Evolutionary conservation across 2,888 invertebrate genomes (phyloP), one percentile per base, ranked within the genome.

Genomic region (Pseudococcus jackbeardsleyi): DNA sequence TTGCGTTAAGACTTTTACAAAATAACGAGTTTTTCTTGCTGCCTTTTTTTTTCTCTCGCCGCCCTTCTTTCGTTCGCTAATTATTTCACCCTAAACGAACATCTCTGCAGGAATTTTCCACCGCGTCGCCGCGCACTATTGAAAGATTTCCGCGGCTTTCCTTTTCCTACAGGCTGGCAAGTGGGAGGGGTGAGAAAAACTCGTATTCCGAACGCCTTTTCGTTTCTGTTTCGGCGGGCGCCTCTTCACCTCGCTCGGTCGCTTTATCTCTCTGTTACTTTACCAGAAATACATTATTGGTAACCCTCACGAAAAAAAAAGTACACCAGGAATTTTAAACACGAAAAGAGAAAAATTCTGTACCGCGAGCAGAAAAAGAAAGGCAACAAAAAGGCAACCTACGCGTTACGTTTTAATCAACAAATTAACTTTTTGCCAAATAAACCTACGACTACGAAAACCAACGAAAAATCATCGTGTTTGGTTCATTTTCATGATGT

Each of bases 21-120:
- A 19, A 19, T 59, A 19, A 19, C 59, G 59, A n/a, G 19, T n/a
- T 59, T 59, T 59, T 19, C 6, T 19, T 19, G 6, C 19, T 22
- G 11, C 33, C 15, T 64, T 19, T 64, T 64, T 64, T 22, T 22
- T 9, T 64, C 19, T 64, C 19, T 22, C 26, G 3, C 26, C 26
- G 26, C 26, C 26, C 26, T 33, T 33, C 26, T 22, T 64, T 26
- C 68, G 12, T 72, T 72, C 26, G 68, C 68, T 72, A 72, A 72
- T 72, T 72, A 72, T 72, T 72, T 72, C 68, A 72, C 68, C 68
- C 68, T 72, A 72, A 72, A 72, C 11, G 68, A 72, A 33, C 68
- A 72, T 72, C 33, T 72, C 68, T 7, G 68, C 33, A 3, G 33
- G 33, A 72, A 72, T 72, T 72, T 72, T 72, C 68, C 68, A 26